These are phyloP conservation scores for Egretta garzetta DNA, from an alignment of 2,113 vertebrate species.

Conservation along the genomic window DNA sequence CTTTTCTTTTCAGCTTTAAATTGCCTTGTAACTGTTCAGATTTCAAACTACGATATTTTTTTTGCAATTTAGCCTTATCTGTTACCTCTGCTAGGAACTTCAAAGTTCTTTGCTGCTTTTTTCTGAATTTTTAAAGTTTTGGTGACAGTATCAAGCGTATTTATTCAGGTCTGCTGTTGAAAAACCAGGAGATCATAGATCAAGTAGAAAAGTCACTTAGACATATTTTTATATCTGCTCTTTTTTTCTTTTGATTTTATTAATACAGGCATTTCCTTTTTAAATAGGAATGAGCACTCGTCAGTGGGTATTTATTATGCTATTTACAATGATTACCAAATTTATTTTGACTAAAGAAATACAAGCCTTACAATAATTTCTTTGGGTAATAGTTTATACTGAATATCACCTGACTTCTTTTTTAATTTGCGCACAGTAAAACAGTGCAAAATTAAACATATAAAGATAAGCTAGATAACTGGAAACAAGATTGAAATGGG, in stretches of 20 bases:
- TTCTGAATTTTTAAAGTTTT: not conserved
- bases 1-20: not conserved
- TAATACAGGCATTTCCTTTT: not conserved
- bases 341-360: not conserved
- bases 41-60: not conserved
- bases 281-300: not conserved
- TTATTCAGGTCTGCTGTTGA: not conserved
- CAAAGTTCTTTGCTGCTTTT: not conserved
- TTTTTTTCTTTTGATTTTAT: not conserved
- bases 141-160: not conserved
- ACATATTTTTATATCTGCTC: not conserved
- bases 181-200: not conserved
- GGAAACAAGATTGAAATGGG: not conserved
- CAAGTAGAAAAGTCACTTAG: not conserved
- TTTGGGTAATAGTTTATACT: not conserved
- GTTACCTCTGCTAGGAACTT: not conserved
- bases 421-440: not conserved
- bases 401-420: not conserved
- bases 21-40: not conserved
- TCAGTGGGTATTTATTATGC: not conserved
- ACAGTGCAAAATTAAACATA: not conserved
- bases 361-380: not conserved
- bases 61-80: not conserved
- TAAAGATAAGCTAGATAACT: not conserved
- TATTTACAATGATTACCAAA: not conserved